phyloP scores from a whole-genome alignment of 2,888 invertebrate species.

The Papilio protenor region DNA sequence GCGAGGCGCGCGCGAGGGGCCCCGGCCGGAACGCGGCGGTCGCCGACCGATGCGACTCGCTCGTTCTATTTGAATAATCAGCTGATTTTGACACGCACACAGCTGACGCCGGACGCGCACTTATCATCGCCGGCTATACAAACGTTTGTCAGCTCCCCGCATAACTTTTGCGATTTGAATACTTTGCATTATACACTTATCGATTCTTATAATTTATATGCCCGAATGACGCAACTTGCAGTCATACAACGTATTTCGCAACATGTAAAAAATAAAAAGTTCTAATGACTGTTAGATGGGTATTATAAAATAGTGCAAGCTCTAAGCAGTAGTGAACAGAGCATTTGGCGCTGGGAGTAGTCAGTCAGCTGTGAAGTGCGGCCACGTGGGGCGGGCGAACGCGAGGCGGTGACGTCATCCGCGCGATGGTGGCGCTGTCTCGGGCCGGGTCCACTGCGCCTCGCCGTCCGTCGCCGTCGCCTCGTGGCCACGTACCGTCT shows the following conservation, averaged over 20 bases:
- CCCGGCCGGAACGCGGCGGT: slow-evolving; percentile 61
- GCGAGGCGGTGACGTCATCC: slow-evolving; percentile 65
- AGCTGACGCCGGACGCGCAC: slow-evolving; percentile 79
- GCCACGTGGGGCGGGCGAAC: slow-evolving; percentile 69
- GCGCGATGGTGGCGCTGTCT: slow-evolving; percentile 55
- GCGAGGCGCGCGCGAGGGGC: slow-evolving; percentile 51
- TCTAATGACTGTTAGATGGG: not conserved
- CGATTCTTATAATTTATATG: slow-evolving; percentile 15
- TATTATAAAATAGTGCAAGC: slow-evolving; percentile 23
- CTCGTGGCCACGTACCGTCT: slow-evolving; percentile 57
- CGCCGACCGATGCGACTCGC: slow-evolving; percentile 74
- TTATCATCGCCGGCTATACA: slow-evolving; percentile 66
- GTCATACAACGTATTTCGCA: not conserved
- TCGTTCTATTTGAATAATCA: slow-evolving; percentile 84
- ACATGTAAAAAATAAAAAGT: not conserved
- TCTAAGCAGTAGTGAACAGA: slow-evolving; percentile 26
- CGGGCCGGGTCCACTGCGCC: slow-evolving; percentile 48
- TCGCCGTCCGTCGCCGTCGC: slow-evolving; percentile 48
- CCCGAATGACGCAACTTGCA: slow-evolving; percentile 23
- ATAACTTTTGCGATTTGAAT: slow-evolving; percentile 32
- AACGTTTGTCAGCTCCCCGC: slow-evolving; percentile 54
- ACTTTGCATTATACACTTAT: slow-evolving; percentile 38
- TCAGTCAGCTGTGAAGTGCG: slow-evolving; percentile 62
- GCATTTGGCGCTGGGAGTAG: slow-evolving; percentile 17
- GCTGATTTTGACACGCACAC: slow-evolving; percentile 84